Base-by-base conservation (phyloP, 2,888 invertebrate species). In the Aphidoletes aphidimyza region DNA sequence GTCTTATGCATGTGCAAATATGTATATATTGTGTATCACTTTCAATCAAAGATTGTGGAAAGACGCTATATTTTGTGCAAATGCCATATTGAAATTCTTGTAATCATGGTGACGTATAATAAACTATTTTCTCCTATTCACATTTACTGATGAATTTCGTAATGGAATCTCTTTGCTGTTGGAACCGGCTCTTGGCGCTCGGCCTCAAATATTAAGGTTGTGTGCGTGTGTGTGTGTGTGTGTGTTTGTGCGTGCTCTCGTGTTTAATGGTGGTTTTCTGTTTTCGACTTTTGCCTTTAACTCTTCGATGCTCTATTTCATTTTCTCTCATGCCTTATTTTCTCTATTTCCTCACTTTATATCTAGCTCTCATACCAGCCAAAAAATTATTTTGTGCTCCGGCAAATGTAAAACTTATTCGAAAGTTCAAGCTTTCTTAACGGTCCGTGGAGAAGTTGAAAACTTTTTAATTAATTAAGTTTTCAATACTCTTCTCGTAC, bases 391-490 rank as follows among this genome's bases (percentile, higher is more conserved):
- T 69, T 69, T 69, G n/a, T n/a, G n/a, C n/a, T n/a, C n/a, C 69
- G 69, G 69, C 69, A n/a, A n/a, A n/a, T n/a, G n/a, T 26, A 69
- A 69, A 69, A 69, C 69, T 69, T 69, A 22, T n/a, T n/a, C n/a
- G 17, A 34, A 69, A 69, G 69, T 69, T 69, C 69, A 69, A 69
- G 69, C 30, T 69, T 69, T 34, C 69, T 34, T 69, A 69, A 69
- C 69, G 69, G 26, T 69, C 69, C 69, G 34, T 69, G 34, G 26
- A 69, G 69, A 34, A 69, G 69, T 69, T 69, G 69, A 69, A 69
- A 69, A 69, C 69, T 69, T 69, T 69, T 69, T 69, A 69, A 69
- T 69, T 69, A 69, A 69, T 69, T 69, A 69, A 69, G 69, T 69
- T 69, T 69, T 69, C 69, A 69, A 69, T 69, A 69, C 34, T 69